Evolutionary conservation across 2,888 invertebrate species (phyloP), one percentile per base, ranked within the genome.

Genomic region (Meliscaeva auricollis): DNA sequence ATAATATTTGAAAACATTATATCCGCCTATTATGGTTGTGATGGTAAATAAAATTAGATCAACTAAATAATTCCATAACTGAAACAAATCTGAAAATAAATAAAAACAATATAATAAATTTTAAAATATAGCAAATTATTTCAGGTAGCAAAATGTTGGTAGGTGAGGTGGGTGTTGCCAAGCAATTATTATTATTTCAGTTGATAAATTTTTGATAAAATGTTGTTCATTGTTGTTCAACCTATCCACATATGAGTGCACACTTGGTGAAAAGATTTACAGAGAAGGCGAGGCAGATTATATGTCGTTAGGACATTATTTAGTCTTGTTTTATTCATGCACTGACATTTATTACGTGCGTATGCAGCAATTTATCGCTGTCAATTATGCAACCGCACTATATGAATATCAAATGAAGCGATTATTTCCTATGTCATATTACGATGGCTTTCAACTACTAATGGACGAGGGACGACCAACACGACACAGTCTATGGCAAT

Each of bases 361-460:
- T 75, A 72, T 72, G 84, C 68, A 80, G 78, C 83, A 74, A 84
- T 84, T 79, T 75, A 81, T 81, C 81, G 56, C 69, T 75, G 75
- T 75, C 74, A 81, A 81, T 81, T 81, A 81, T 81, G 75, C 81
- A 81, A 54, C 70, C 72, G 52, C 66, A 20, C 72, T 54, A 41
- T 82, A 72, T 82, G 84, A 84, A 84, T 84, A 84, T 70, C 66
- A 75, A 84, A 84, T 84, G 81, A 75, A 72, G 75, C 75, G 75
- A 84, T 80, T 80, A 84, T 84, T 80, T 84, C 64, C 52, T 58
- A 32, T 70, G 13, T 7, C 11, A 48, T 48, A 44, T 44, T 73
- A 66, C 35, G 72, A 44, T 58, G 50, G 50, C 32, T 52, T 52
- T 46, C 22, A 26, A 32, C 26, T 38, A 38, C 60, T 35, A 48